Conservation (phyloP, 2,888 invertebrate genomes). For the Dryomyza anilis region DNA sequence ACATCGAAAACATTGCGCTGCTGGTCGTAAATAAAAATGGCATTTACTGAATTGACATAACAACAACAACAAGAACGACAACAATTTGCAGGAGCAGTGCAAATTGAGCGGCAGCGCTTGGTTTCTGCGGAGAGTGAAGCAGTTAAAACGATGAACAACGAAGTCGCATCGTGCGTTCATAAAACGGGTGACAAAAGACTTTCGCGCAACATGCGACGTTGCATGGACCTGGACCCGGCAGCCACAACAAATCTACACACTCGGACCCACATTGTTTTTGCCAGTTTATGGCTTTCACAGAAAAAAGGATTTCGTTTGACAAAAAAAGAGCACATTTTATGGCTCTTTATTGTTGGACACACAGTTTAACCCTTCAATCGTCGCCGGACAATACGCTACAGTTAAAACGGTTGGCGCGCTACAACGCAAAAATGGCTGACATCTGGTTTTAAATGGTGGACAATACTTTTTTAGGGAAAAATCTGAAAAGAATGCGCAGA, state of each 20-base stretch:
- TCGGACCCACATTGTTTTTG: neutral
- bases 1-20: slow-evolving; percentile 16
- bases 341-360: neutral
- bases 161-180: slow-evolving; percentile 3
- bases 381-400: neutral
- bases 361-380: slow-evolving; percentile 15
- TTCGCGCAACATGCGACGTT: slow-evolving; percentile 10
- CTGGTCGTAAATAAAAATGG: slow-evolving; percentile 16
- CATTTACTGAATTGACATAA: neutral
- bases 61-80: neutral
- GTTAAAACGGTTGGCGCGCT: neutral
- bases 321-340: neutral
- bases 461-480: neutral
- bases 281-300: slow-evolving; percentile 10
- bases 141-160: slow-evolving; percentile 14
- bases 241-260: neutral
- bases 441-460: neutral
- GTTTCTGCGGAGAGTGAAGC: slow-evolving; percentile 1
- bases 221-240: neutral
- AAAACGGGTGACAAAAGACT: slow-evolving; percentile 23
- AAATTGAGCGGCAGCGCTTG: no score
- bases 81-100: neutral
- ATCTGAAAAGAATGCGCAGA: neutral
- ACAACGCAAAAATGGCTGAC: no score
- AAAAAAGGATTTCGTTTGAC: slow-evolving; percentile 16